Percentiles rank a stretch among this genome's conserved stretches.
Conservation (phyloP, 2,113 vertebrate species). For the Cebidichthys violaceus region DNA sequence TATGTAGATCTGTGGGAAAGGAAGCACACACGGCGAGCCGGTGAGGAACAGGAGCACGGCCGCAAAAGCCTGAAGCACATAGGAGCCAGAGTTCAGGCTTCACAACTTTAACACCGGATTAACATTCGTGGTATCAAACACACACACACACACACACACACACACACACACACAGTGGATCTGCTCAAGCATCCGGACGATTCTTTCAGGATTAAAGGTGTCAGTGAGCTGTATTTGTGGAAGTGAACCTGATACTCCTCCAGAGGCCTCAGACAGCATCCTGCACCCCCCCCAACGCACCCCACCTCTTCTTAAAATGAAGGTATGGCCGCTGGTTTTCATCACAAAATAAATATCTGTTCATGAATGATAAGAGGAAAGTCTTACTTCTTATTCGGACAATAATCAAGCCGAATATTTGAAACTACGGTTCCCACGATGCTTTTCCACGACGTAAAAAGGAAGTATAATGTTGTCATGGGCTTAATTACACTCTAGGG, state of each 20-base stretch:
- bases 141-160: too few relatives aligned
- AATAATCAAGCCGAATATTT: neutral
- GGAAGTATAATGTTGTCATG: too few relatives aligned
- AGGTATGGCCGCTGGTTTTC: neutral
- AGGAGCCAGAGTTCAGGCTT: neutral
- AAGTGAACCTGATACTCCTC: neutral
- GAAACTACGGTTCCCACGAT: neutral
- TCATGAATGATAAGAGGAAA: neutral
- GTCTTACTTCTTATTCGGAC: neutral
- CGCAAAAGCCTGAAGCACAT: neutral
- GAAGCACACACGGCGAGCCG: slow-evolving; percentile 11
- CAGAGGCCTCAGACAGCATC: neutral
- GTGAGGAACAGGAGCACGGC: neutral
- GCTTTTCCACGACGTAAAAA: too few relatives aligned
- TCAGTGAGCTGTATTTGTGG: slow-evolving; percentile 2
- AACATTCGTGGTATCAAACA: slow-evolving; percentile 2
- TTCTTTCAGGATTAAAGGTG: slow-evolving; percentile 30
- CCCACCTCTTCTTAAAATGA: neutral
- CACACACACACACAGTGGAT: neutral
- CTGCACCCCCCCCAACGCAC: neutral
- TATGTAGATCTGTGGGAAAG: slow-evolving; percentile 90
- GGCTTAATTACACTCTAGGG: too few relatives aligned
- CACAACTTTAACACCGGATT: neutral
- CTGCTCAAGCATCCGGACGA: neutral
- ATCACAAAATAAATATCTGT: neutral